These are phyloP conservation scores for Plutella xylostella DNA, from an alignment of 2,888 invertebrate species.

Conservation along the genomic window DNA sequence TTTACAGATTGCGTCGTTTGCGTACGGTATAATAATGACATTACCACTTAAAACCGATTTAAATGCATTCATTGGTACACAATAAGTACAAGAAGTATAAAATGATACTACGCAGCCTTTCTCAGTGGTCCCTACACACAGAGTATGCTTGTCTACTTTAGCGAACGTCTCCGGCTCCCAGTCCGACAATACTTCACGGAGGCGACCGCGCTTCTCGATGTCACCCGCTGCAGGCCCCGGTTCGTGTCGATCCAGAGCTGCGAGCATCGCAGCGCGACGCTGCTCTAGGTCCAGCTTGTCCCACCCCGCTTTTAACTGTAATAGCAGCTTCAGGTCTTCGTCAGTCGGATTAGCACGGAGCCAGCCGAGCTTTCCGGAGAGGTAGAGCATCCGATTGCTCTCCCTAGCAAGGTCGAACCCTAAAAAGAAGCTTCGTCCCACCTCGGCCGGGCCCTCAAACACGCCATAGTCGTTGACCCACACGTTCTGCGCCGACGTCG, in stretches of 20 bases:
- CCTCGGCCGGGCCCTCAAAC: conserved; percentile 28
- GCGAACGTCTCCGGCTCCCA: conserved; percentile 13
- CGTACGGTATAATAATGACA: background rate
- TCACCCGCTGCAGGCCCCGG: background rate
- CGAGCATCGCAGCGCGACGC: background rate
- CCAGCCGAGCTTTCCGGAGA: background rate
- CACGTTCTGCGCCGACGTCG: conserved; percentile 19
- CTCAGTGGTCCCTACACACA: conserved; percentile 18
- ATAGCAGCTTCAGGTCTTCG: background rate
- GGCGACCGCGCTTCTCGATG: conserved; percentile 4
- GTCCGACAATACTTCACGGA: background rate
- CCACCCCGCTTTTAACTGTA: conserved; percentile 11
- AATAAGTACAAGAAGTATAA: background rate
- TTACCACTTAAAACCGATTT: no score
- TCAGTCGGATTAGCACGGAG: background rate
- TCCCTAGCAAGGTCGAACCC: conserved; percentile 9
- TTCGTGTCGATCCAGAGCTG: background rate
- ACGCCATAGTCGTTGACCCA: conserved; percentile 37
- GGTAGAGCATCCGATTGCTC: background rate
- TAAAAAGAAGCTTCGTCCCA: conserved; percentile 14
- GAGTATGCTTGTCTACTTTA: conserved; percentile 16
- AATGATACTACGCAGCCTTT: background rate
- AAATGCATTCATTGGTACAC: no score
- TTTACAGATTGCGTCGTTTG: background rate
- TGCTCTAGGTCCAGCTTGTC: background rate